These are phyloP conservation scores for Aspidiotus rigidus DNA, from an alignment of 2,888 invertebrate species.

Conservation along the genomic window DNA sequence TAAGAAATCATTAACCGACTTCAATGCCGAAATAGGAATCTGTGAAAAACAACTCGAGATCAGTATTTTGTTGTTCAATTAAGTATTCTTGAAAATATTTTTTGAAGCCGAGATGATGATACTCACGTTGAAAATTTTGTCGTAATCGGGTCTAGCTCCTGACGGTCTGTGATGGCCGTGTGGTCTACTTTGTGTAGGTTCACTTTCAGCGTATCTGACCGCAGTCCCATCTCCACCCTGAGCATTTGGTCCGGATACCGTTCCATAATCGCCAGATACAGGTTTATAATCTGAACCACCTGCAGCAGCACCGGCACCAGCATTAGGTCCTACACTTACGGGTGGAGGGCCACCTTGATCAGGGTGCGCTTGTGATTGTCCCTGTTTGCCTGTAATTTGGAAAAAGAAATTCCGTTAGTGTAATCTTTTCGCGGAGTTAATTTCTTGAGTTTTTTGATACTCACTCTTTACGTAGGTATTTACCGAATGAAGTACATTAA, in stretches of 20 bases:
- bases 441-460: neutral
- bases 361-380: neutral
- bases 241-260: neutral
- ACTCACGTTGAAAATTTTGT: constrained; percentile 37
- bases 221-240: neutral
- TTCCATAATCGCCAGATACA: neutral
- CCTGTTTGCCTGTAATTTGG: neutral
- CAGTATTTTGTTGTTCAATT: neutral
- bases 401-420: neutral
- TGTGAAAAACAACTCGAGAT: constrained; percentile 35
- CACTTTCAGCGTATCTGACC: constrained; percentile 17
- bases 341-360: constrained; percentile 12
- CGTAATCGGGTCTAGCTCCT: constrained; percentile 29
- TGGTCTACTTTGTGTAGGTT: constrained; percentile 23
- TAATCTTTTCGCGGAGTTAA: neutral
- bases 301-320: constrained; percentile 1
- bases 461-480: constrained; percentile 37
- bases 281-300: neutral
- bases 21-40: constrained; percentile 40
- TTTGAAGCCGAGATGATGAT: neutral
- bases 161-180: constrained; percentile 25
- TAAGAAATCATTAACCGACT: constrained; percentile 39
- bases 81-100: neutral
- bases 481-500: constrained; percentile 39
- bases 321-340: neutral